Base-by-base conservation (phyloP, 2,888 invertebrate species). In the Aspidiotus destructor region DNA sequence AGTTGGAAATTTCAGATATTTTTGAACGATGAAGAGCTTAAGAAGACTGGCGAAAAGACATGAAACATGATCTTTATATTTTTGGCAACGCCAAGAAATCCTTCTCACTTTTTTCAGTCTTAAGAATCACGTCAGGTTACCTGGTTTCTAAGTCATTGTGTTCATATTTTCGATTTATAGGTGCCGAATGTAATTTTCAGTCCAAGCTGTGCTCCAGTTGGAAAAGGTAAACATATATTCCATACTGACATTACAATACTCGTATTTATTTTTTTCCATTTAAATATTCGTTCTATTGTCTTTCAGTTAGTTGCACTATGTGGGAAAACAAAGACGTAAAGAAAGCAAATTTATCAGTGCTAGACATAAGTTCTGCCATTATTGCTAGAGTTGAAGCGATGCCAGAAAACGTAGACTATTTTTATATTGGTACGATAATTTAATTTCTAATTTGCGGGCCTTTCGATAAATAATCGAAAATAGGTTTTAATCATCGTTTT, bases 351-450 rank as follows among this genome's bases (percentile, higher is more conserved):
- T 81, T 97, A 72, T 92, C 94, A 0, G 93, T 94, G 5, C 81
- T 97, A 70, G 96, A 97, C 78, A 95, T 97, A 74, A 93, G 93
- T 76, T 93, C 93, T 74, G 88, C 88, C 72, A 95, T 97, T 74
- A 95, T 96, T 72, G 88, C 89, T 73, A 86, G 90, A 73, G 95
- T 95, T 5, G 95, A 95, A 69, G 82, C 84, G 17, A 85, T 87
- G 80, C 85, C 87, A 1, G 87, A 89, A 76, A 85, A 85, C 73
- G 84, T 85, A 74, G 89, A 90, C 78, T 91, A 90, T 76, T 86
- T 91, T 73, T 85, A 87, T 74, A 81, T 84, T 68, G 87, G 87
- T 72, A 77, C 40, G 52, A 70, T 9, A 57, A n/a, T 11, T 48
- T n/a, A n/a, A 48, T 48, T 48, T 13, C 48, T n/a, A 28, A 28